Evolutionary conservation across 2,113 vertebrate genomes (phyloP).

Genomic region (Stegastes partitus): DNA sequence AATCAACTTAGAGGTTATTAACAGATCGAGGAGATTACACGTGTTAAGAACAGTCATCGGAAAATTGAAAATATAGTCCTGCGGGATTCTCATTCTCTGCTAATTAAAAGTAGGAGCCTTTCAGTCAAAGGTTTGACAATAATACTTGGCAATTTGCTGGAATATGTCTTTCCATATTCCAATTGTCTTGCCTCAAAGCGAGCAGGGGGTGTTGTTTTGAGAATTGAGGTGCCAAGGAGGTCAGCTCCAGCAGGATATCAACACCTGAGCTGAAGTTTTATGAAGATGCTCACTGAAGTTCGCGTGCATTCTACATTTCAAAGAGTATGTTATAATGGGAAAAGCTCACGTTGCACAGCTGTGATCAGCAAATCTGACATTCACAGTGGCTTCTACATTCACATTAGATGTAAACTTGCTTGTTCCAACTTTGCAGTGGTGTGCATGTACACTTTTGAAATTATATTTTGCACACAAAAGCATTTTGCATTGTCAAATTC

Average conservation of each 20-base stretch:
- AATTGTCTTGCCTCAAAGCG: slow-evolving; percentile 24
- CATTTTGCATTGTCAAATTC: too few species aligned
- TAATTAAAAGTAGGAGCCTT: slow-evolving; percentile 54
- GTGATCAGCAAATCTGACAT: slow-evolving; percentile 1
- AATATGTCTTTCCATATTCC: slow-evolving; percentile 21
- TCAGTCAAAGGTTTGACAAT: slow-evolving; percentile 31
- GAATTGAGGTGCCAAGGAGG: slow-evolving; percentile 19
- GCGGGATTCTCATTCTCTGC: slow-evolving; percentile 48
- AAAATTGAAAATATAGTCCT: slow-evolving; percentile 73
- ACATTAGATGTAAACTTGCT: too few species aligned
- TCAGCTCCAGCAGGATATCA: slow-evolving; percentile 41
- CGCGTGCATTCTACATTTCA: background rate
- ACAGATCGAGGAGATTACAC: slow-evolving; percentile 61
- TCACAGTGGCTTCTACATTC: background rate
- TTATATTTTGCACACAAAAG: background rate
- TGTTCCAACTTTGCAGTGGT: too few species aligned
- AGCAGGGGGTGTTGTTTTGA: background rate
- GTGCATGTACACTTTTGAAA: background rate
- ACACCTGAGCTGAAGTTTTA: slow-evolving; percentile 5
- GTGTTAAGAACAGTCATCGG: slow-evolving; percentile 54
- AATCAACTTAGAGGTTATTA: slow-evolving; percentile 79
- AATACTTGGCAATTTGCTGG: background rate
- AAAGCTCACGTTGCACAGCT: background rate
- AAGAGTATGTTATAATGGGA: background rate
- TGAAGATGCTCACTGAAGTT: background rate